Evolutionary conservation across 2,113 vertebrate genomes (phyloP).

Genomic region (Amphiprion ocellaris): DNA sequence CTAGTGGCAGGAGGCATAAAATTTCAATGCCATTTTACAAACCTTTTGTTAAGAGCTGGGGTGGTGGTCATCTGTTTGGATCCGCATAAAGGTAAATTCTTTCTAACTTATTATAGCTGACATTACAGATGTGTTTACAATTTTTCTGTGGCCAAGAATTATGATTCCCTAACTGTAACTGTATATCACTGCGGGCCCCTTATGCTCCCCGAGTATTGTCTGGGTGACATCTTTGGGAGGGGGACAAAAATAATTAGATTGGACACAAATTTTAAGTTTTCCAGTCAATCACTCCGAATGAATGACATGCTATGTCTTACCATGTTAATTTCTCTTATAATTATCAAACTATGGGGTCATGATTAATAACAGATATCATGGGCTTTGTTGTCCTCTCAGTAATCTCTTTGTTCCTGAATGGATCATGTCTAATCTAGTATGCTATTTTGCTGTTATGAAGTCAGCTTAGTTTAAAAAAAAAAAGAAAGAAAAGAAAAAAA

Average conservation of each 20-base stretch:
- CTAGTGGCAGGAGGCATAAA: slow-evolving; percentile 70
- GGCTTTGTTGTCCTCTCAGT: neutral
- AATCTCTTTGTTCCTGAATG: neutral
- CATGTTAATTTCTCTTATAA: neutral
- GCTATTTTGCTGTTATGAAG: neutral
- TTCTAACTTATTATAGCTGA: slow-evolving; percentile 22
- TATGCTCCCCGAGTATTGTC: neutral
- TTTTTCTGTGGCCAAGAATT: neutral
- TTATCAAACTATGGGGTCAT: neutral
- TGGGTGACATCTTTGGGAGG: neutral
- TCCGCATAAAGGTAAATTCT: slow-evolving; percentile 74
- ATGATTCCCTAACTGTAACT: neutral
- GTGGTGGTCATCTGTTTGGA: slow-evolving; percentile 84
- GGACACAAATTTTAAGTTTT: slow-evolving; percentile 6
- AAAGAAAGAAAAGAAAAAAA: neutral
- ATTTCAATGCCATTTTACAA: slow-evolving; percentile 81
- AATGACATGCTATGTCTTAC: neutral
- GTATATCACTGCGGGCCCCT: neutral
- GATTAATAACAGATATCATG: neutral
- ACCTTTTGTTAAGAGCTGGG: slow-evolving; percentile 85
- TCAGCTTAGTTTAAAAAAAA: neutral
- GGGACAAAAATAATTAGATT: neutral
- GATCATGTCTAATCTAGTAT: neutral
- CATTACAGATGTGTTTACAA: neutral
- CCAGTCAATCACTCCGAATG: neutral